phyloP scores from a whole-genome alignment of 1,140 invertebrate species.

The Acromyrmex heyeri region DNA sequence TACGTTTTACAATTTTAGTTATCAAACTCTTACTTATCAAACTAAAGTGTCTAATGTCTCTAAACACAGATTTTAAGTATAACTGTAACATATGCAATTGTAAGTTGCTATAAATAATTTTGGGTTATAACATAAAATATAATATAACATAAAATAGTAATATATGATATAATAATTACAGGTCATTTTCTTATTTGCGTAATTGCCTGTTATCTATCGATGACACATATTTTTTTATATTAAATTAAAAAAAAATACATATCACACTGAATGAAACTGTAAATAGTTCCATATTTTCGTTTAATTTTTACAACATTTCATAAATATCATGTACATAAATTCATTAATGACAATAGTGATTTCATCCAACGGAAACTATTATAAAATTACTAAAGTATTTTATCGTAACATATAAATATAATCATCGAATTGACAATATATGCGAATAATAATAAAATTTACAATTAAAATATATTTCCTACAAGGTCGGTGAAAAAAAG shows the following conservation, averaged over 20 bases:
- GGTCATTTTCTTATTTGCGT: not conserved
- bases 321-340: conserved; percentile 11
- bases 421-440: conserved; percentile 6
- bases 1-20: not conserved
- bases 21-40: not conserved
- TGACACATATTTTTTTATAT: not conserved
- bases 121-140: not conserved
- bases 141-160: not conserved
- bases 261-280: not conserved
- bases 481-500: conserved; percentile 2
- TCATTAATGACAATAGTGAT: not conserved
- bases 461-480: conserved; percentile 33
- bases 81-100: not conserved
- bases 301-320: not conserved
- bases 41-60: not conserved
- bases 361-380: not conserved
- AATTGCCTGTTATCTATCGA: not conserved
- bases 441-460: conserved; percentile 26
- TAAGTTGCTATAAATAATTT: conserved; percentile 2
- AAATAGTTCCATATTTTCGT: not conserved
- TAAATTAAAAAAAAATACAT: conserved; percentile 31
- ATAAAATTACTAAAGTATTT: conserved; percentile 18
- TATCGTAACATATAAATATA: conserved; percentile 37
- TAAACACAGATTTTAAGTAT: conserved; percentile 17
- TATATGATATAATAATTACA: not conserved